Base-by-base conservation (phyloP, 2,113 vertebrate genomes). In the Phalacrocorax aristotelis region DNA sequence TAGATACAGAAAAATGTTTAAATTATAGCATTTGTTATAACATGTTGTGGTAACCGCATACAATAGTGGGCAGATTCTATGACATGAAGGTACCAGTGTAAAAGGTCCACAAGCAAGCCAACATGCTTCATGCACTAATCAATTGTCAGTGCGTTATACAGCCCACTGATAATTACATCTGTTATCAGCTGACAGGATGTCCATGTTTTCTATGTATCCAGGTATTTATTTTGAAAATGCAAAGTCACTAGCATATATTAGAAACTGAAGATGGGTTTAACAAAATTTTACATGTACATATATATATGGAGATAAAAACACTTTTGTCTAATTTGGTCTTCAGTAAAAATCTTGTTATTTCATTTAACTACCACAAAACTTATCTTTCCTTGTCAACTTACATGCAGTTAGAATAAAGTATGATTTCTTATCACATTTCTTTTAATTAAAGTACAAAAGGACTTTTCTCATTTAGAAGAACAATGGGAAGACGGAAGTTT, bases 401-500 rank as follows among this genome's bases (percentile, higher is more conserved):
- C 19, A 58, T 25, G 21, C 48, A 51, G 22, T 42, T 71, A 87
- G 55, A 91, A 89, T 78, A 88, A 87, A 87, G 11, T 17, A 71
- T 57, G 36, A 88, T 49, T 93, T 94, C 70, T 86, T 76, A 93
- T 44, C 38, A 71, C 60, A 64, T 51, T 95, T 68, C 32, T 76
- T 93, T 86, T 61, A 71, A 78, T 64, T 95, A 65, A 93, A 88
- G 57, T 83, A 94, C 74, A 93, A 87, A 96, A 78, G 38, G 19
- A 92, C 44, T 83, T 95, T 89, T 93, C 85, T 68, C 85, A 62
- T 93, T 83, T 76, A 87, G 60, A 93, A 93, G 71, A 34, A 92
- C 88, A 96, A 96, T 94, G 89, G 96, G 94, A 94, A 97, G 66
- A 95, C 96, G 97, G 97, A 98, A 98, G 95, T 97, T 97, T 97